phyloP scores from a whole-genome alignment of 2,888 invertebrate species.

The Vandiemenella viatica region DNA sequence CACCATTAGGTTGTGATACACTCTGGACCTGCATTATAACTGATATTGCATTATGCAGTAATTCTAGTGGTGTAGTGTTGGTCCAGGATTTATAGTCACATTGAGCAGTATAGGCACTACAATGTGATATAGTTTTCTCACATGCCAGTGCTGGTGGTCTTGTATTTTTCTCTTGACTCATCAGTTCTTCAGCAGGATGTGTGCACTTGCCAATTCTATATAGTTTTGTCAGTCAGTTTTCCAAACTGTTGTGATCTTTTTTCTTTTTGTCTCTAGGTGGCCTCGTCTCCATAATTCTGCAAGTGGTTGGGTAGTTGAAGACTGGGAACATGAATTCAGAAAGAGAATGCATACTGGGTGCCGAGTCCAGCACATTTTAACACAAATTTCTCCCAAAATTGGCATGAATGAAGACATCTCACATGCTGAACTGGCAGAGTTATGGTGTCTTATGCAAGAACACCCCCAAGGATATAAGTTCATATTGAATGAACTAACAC shows the following conservation, averaged over 20 bases:
- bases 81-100: too few relatives aligned
- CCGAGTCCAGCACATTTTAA: slow-evolving; percentile 26
- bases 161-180: too few relatives aligned
- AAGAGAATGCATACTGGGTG: slow-evolving; percentile 24
- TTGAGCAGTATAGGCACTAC: too few relatives aligned
- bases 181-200: not conserved
- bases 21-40: too few relatives aligned
- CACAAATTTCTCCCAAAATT: slow-evolving; percentile 31
- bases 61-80: too few relatives aligned
- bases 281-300: slow-evolving; percentile 27
- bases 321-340: slow-evolving; percentile 29
- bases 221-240: too few relatives aligned
- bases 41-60: too few relatives aligned
- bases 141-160: too few relatives aligned
- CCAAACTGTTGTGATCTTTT: not conserved
- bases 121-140: too few relatives aligned
- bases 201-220: too few relatives aligned
- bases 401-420: slow-evolving; percentile 32
- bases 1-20: too few relatives aligned
- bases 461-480: slow-evolving; percentile 30
- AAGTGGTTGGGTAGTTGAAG: slow-evolving; percentile 22
- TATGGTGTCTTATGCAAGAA: slow-evolving; percentile 28
- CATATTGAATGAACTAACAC: slow-evolving; percentile 29
- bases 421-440: slow-evolving; percentile 30
- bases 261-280: slow-evolving; percentile 27